A percentile compares a stretch with the other conserved stretches of the same genome.
Conservation (phyloP, 2,888 invertebrate genomes). For the Phrixothrix hirtus region DNA sequence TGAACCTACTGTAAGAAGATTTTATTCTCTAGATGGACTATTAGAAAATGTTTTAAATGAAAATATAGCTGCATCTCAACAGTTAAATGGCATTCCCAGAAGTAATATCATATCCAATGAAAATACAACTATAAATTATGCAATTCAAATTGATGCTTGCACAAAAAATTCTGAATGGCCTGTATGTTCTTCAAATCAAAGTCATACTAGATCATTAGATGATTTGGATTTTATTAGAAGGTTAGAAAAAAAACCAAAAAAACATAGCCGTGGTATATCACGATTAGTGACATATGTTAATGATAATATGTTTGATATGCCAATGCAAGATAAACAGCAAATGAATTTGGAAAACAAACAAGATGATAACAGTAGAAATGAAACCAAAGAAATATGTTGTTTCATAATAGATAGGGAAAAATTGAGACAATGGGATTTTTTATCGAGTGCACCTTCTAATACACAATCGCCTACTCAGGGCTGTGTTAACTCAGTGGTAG, state of each 20-base stretch:
- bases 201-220: constrained; percentile 82
- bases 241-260: constrained; percentile 44
- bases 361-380: constrained; percentile 56
- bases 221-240: constrained; percentile 68
- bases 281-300: constrained; percentile 81
- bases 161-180: constrained; percentile 83
- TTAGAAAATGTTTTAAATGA: constrained; percentile 58
- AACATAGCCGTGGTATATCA: constrained; percentile 56
- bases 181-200: constrained; percentile 76
- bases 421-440: constrained; percentile 84
- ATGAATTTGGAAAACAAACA: constrained; percentile 54
- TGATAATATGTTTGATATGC: constrained; percentile 64
- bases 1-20: constrained; percentile 55
- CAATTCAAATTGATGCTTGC: constrained; percentile 72
- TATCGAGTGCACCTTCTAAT: constrained; percentile 71
- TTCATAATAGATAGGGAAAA: constrained; percentile 78
- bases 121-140: constrained; percentile 19
- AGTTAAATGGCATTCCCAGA: constrained; percentile 18
- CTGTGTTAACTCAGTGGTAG: constrained; percentile 50
- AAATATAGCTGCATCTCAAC: constrained; percentile 28
- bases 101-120: constrained; percentile 31
- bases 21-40: constrained; percentile 64
- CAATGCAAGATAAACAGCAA: constrained; percentile 51
- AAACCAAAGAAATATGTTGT: constrained; percentile 47
- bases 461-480: constrained; percentile 42